Evolutionary conservation across 2,797 vertebrate species (phyloP).

Genomic region (Avahi laniger): DNA sequence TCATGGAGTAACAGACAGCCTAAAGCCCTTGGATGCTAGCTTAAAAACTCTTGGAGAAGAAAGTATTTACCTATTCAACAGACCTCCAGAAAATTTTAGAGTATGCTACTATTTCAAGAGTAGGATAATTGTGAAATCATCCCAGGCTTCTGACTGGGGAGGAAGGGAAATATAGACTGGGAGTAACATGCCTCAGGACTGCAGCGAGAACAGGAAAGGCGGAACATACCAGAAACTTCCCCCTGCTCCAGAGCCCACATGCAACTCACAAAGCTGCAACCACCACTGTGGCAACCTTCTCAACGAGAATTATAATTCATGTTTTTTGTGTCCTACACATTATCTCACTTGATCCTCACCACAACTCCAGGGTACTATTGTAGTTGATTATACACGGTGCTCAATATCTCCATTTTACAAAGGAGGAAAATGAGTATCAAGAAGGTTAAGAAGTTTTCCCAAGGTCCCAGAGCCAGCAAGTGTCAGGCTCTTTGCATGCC

Average conservation of each 20-base stretch:
- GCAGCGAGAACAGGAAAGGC: not conserved
- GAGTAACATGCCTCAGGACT: not conserved
- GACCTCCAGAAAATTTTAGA: not conserved
- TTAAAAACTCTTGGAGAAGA: not conserved
- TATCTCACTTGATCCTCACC: not conserved
- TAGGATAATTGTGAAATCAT: not conserved
- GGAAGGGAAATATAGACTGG: not conserved
- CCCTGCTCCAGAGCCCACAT: not conserved
- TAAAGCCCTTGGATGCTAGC: not conserved
- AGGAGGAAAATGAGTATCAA: not conserved
- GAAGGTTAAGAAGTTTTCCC: not conserved
- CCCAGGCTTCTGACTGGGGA: not conserved
- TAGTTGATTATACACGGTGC: not conserved
- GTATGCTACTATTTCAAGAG: not conserved
- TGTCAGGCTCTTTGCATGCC: not conserved
- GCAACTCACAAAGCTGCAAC: not conserved
- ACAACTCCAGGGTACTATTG: not conserved
- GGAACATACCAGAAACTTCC: not conserved
- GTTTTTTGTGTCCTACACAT: not conserved
- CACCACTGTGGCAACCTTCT: not conserved
- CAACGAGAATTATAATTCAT: not conserved
- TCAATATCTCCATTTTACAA: not conserved
- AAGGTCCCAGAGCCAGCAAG: not conserved
- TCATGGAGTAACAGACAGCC: not conserved
- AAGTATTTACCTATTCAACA: not conserved